Evolutionary conservation across 2,797 vertebrate species (phyloP).

Genomic region (Notamacropus eugenii): DNA sequence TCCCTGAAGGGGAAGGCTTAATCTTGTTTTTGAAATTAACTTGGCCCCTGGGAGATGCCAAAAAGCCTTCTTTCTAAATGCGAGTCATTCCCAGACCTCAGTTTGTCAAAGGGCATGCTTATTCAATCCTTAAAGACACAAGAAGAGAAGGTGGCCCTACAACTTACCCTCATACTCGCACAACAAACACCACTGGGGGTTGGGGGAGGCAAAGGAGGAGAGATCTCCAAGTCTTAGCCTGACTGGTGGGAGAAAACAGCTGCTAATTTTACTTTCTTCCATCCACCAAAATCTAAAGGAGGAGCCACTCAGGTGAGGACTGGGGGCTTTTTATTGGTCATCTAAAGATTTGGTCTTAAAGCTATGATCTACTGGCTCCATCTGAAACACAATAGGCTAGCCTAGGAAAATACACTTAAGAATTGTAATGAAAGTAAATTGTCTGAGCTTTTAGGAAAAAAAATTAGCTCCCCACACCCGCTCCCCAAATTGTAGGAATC

Average conservation of each 20-base stretch:
- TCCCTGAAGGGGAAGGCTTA: background rate
- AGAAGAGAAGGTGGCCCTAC: background rate
- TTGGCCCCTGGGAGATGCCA: background rate
- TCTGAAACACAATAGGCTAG: background rate
- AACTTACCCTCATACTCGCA: background rate
- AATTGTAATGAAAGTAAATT: background rate
- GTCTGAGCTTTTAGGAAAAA: background rate
- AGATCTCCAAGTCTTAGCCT: background rate
- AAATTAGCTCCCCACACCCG: background rate
- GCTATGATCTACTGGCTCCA: background rate
- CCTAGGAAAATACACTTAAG: background rate
- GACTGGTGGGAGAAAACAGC: background rate
- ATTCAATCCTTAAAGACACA: background rate
- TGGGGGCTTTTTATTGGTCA: background rate
- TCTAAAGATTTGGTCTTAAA: background rate
- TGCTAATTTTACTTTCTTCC: background rate
- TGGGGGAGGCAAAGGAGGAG: too few species aligned
- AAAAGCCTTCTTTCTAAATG: background rate
- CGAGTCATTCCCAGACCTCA: background rate
- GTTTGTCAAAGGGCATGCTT: background rate
- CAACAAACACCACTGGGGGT: background rate
- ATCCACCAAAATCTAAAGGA: background rate
- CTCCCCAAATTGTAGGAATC: background rate
- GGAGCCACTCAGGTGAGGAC: background rate
- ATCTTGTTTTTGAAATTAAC: background rate